These are phyloP conservation scores for Acanthiza pusilla DNA, from an alignment of 2,797 vertebrate genomes.

Conservation along the genomic window DNA sequence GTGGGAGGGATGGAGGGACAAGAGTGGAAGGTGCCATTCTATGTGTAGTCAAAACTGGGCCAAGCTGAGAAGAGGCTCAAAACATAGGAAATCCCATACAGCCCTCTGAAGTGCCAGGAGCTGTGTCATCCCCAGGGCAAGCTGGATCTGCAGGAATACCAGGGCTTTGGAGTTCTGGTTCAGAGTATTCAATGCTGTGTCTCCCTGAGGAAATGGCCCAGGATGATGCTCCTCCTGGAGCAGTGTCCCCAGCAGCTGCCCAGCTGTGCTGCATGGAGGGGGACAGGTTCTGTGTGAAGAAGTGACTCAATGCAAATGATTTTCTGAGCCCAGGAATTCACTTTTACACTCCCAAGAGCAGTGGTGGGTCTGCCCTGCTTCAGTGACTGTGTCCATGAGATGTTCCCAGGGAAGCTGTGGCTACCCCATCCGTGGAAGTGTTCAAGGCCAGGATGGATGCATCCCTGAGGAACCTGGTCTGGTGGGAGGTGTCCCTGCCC, in stretches of 20 bases:
- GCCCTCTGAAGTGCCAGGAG: background rate
- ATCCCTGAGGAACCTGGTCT: background rate
- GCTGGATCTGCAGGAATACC: background rate
- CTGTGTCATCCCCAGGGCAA: background rate
- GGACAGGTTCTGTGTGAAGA: background rate
- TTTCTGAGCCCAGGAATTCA: background rate
- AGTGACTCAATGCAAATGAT: background rate
- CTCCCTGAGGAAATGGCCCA: background rate
- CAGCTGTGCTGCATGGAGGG: background rate
- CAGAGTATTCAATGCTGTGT: background rate
- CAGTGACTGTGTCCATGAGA: background rate
- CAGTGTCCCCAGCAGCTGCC: background rate
- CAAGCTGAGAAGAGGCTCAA: background rate
- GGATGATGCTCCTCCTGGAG: background rate
- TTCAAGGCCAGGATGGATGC: background rate
- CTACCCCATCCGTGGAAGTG: background rate
- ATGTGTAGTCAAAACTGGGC: background rate
- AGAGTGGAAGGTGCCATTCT: background rate
- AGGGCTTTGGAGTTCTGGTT: background rate
- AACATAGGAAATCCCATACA: background rate
- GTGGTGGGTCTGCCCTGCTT: background rate
- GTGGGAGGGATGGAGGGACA: background rate
- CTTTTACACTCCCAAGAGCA: background rate
- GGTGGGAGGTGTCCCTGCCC: background rate
- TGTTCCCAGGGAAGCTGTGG: background rate